These are phyloP conservation scores for Monodelphis domestica DNA, from an alignment of 2,797 vertebrate species.

Conservation along the genomic window DNA sequence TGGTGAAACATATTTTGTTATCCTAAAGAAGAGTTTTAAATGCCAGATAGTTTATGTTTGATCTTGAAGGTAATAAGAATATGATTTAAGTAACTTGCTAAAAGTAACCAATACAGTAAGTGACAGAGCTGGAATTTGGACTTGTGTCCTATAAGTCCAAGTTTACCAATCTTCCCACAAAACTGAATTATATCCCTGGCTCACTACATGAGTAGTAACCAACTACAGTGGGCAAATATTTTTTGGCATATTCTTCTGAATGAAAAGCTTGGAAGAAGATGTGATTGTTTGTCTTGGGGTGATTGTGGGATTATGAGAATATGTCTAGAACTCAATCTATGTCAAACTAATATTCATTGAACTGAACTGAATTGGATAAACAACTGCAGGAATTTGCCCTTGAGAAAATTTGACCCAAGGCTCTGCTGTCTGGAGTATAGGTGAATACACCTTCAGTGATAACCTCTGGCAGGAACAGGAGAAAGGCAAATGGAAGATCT, in stretches of 20 bases:
- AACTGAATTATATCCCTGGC: neutral
- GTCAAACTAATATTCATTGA: neutral
- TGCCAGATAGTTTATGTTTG: neutral
- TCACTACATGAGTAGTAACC: neutral
- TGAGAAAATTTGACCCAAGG: neutral
- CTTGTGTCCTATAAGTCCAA: neutral
- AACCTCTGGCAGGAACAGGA: neutral
- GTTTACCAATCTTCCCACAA: neutral
- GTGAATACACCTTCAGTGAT: neutral
- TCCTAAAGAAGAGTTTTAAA: neutral
- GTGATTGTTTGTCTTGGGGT: neutral
- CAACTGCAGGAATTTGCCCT: neutral
- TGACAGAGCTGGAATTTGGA: neutral
- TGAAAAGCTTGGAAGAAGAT: neutral
- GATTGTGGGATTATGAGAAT: neutral
- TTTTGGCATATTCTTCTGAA: neutral
- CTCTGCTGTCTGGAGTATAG: neutral
- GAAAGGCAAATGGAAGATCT: neutral
- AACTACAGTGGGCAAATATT: neutral
- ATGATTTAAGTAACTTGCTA: neutral
- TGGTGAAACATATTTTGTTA: neutral
- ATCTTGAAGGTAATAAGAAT: neutral
- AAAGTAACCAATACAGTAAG: neutral
- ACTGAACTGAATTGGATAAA: neutral
- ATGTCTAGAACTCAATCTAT: neutral